These are phyloP conservation scores for Atethmia centrago DNA, from an alignment of 2,888 invertebrate genomes.

Conservation along the genomic window DNA sequence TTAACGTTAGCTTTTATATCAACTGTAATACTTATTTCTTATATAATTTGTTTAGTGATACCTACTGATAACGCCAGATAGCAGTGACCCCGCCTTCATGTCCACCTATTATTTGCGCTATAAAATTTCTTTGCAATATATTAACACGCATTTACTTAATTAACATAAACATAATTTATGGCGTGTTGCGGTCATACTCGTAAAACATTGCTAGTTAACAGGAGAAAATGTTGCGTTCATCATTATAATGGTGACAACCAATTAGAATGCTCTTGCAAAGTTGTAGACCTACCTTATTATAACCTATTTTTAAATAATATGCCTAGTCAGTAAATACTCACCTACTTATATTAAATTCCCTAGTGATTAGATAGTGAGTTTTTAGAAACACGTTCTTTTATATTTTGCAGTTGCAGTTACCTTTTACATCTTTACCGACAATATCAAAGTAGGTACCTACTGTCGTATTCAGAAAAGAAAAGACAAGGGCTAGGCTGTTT, in stretches of 20 bases:
- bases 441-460: background rate
- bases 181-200: background rate
- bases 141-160: conserved; percentile 7
- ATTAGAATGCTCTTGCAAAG: background rate
- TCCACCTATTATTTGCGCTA: background rate
- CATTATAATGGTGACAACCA: background rate
- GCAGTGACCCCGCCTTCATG: conserved; percentile 3
- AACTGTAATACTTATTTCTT: conserved; percentile 1
- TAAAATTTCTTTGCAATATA: conserved; percentile 2
- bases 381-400: background rate
- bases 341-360: background rate
- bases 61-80: background rate
- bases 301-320: background rate
- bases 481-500: background rate
- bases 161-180: background rate
- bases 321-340: background rate
- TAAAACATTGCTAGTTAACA: background rate
- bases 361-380: background rate
- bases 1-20: background rate
- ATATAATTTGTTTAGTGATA: background rate
- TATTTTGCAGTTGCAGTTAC: background rate
- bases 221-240: background rate
- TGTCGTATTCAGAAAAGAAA: background rate
- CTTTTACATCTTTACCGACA: background rate
- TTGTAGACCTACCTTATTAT: background rate